Evolutionary conservation across 2,888 invertebrate species (phyloP), one percentile per base, ranked within the genome.

Genomic region (Bimastos eiseni): DNA sequence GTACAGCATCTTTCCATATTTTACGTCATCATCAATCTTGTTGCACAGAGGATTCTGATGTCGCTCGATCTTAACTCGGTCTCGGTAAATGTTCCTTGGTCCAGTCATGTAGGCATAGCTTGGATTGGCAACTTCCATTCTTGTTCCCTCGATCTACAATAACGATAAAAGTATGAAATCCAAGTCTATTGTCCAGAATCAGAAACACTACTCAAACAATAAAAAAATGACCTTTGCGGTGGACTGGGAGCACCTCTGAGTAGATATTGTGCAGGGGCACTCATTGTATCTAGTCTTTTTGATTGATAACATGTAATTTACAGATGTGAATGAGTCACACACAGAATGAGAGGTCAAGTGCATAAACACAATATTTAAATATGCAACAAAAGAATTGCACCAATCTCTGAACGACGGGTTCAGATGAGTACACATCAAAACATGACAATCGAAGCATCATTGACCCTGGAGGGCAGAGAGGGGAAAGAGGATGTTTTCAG

Each of bases 21-120:
- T 86, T 17, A 37, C 21, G 0, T 86, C 86, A 21, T 86, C 86
- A 24, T 86, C 86, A 24, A 86, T 36, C 37, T 86, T 86, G 86
- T 37, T 86, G 34, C 86, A 86, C 86, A 86, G 37, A 89, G 89
- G 89, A 89, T 89, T 89, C 33, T 89, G 89, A 33, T 89, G 89
- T 49, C 89, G 41, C 89, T 89, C 89, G 36, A 89, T 89, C 89
- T 41, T 89, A 24, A 89, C 89, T 19, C 89, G 41, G 41, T 89
- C 89, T 41, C 33, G 33, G 89, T 86, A 86, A 36, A 86, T 86
- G 37, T 86, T 86, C 36, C 86, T 86, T 86, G 86, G 86, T 34
- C 86, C 86, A 86, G 86, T 86, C 86, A 86, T 37, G 86, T 86
- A 86, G 36, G 86, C 86, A 86, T 86, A 86, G 86, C 86, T 86